Evolutionary conservation across 1,140 invertebrate species (phyloP), one percentile per base, ranked within the genome.

Genomic region (Dryas iulia): DNA sequence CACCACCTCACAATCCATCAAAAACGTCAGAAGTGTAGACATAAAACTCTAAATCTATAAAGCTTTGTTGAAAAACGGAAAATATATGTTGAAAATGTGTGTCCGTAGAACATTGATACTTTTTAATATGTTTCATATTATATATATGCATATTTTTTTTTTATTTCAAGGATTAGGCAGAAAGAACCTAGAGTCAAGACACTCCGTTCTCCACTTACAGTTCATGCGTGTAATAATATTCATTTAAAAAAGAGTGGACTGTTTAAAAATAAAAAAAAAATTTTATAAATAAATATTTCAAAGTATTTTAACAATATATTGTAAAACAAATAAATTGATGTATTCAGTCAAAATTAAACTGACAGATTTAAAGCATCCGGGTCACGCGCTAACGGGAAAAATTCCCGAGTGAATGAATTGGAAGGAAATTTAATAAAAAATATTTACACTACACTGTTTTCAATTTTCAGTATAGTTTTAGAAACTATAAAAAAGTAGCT

Each of bases 11-110:
- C 71, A 76, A 75, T 75, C 75, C 74, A 76, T 69, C 59, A 62
- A 66, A 74, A 72, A 69, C 62, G 69, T 77, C 72, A 65, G 74
- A 82, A 77, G 72, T 78, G 71, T 79, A 73, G 69, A 80, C 72
- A 79, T 80, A 78, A 77, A 72, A 72, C 59, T 74, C 73, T 74
- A 74, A 73, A 12, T 63, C 73, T 74, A 74, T 74, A 74, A 72
- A 72, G 69, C 69, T 74, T 69, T 74, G 58, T 71, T 66, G 57
- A 66, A 66, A 70, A 70, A 63, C 31, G 28, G 35, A 71, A 73
- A 65, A 60, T 66, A 61, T 65, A 72, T 25, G n/a, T 47, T 47
- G 39, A 47, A 47, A 47, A 47, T 14, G 18, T 47, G 5, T 14
- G 39, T 47, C 10, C 39, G 39, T 47, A 47, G 39, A 21, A 47